Percentiles rank a stretch among this genome's conserved stretches.
These are phyloP conservation scores for Melinaea marsaeus DNA, from an alignment of 2,888 invertebrate genomes.

Conservation along the genomic window DNA sequence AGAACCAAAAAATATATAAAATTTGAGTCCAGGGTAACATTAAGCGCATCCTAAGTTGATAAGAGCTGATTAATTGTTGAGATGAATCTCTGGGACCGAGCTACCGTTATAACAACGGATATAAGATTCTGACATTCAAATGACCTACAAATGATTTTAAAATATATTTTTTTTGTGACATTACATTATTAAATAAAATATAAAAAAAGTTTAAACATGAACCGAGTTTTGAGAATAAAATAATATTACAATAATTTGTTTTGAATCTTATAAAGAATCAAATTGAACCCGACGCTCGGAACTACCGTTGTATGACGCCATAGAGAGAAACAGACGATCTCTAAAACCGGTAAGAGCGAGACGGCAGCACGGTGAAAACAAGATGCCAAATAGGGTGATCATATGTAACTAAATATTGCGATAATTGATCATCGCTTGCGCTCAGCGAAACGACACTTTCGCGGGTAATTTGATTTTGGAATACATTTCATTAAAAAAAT, in stretches of 20 bases:
- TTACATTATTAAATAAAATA: constrained; percentile 2
- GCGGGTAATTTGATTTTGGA: constrained; percentile 46
- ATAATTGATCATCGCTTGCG: constrained; percentile 49
- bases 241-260: neutral
- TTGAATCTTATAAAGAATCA: constrained; percentile 21
- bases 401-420: constrained; percentile 70
- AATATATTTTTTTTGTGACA: neutral
- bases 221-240: no score
- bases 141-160: constrained; percentile 18
- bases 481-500: constrained; percentile 37
- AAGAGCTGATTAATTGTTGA: constrained; percentile 65
- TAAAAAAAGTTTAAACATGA: no score
- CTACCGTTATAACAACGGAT: constrained; percentile 47
- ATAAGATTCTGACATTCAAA: constrained; percentile 25
- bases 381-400: constrained; percentile 72
- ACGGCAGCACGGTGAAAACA: constrained; percentile 56
- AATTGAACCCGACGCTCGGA: constrained; percentile 25
- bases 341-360: constrained; percentile 37
- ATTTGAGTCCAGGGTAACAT: constrained; percentile 10
- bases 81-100: constrained; percentile 62
- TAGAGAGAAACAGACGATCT: constrained; percentile 44
- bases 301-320: constrained; percentile 70
- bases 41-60: constrained; percentile 35
- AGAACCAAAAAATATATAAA: no score
- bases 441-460: constrained; percentile 50